Evolutionary conservation across 2,113 vertebrate genomes (phyloP).

Genomic region (Gallinago media): DNA sequence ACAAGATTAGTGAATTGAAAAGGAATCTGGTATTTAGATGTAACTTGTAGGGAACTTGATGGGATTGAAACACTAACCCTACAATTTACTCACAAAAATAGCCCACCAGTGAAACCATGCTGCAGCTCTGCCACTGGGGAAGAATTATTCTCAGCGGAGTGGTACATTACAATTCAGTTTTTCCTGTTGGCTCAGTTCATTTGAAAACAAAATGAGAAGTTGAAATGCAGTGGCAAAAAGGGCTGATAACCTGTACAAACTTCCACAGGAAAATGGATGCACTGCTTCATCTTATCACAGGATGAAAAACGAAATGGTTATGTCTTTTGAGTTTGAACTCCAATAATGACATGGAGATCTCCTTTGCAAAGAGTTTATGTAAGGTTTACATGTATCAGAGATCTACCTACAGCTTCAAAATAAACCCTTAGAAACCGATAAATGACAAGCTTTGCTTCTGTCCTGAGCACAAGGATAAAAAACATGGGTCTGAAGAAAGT

Average conservation of each 20-base stretch:
- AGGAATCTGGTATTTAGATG: slow-evolving; percentile 1
- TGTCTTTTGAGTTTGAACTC: not conserved
- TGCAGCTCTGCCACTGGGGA: not conserved
- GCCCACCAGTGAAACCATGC: not conserved
- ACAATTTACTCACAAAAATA: slow-evolving; percentile 70
- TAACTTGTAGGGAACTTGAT: not conserved
- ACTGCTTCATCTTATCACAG: not conserved
- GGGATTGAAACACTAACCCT: slow-evolving; percentile 32
- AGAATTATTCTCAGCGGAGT: not conserved
- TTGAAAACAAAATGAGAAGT: not conserved
- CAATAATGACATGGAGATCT: not conserved
- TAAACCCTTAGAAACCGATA: not conserved
- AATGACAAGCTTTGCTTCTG: not conserved
- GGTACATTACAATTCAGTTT: not conserved
- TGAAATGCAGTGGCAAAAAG: not conserved
- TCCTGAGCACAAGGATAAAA: not conserved
- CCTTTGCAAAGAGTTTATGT: not conserved
- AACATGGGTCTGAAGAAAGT: not conserved
- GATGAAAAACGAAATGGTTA: not conserved
- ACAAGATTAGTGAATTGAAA: not conserved
- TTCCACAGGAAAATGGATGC: not conserved
- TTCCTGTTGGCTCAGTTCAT: not conserved
- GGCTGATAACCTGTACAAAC: not conserved
- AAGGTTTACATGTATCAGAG: not conserved
- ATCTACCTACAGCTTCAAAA: not conserved